Evolutionary conservation across 2,888 invertebrate genomes (phyloP), one percentile per base, ranked within the genome.

Genomic region (Clivina fossor): DNA sequence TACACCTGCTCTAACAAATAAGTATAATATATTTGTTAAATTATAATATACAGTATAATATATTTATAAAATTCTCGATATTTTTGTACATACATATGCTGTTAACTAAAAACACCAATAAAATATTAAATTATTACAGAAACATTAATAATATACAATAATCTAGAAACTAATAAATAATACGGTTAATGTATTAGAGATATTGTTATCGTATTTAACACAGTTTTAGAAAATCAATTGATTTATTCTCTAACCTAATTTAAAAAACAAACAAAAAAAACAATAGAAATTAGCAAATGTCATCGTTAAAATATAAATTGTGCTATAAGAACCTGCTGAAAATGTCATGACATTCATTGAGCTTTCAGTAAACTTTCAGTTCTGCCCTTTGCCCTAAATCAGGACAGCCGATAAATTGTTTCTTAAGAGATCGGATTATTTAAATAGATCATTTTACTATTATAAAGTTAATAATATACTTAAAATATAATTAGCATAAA

Each of bases 261-360:
- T 44, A 26, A 26, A 11, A 30, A 30, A 13, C 13, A 30, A 3
- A 2, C 4, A 30, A 3, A 30, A 30, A 47, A 47, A 19, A 43
- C 43, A 47, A 47, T 47, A 26, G 8, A 26, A 43, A 46, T 32
- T 8, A 11, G 22, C n/a, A 47, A 47, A 47, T 47, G 47, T 47
- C 47, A 47, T 20, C 33, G 32, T 8, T 47, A 19, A 33, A 41
- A 20, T 41, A 24, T 24, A 24, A 13, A 41, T 24, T n/a, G 19
- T 41, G n/a, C 9, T n/a, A n/a, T n/a, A n/a, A n/a, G n/a, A n/a
- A n/a, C n/a, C 15, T 9, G 26, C 26, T 26, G 41, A 22, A n/a
- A 47, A 47, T 47, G 47, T 32, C 47, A 47, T 33, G 47, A 47
- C 47, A 47, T 47, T 47, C 33, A 20, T 18, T 47, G 33, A 47